Conservation (phyloP, 2,888 invertebrate genomes). For the Himalopsyche kuldschensis region DNA sequence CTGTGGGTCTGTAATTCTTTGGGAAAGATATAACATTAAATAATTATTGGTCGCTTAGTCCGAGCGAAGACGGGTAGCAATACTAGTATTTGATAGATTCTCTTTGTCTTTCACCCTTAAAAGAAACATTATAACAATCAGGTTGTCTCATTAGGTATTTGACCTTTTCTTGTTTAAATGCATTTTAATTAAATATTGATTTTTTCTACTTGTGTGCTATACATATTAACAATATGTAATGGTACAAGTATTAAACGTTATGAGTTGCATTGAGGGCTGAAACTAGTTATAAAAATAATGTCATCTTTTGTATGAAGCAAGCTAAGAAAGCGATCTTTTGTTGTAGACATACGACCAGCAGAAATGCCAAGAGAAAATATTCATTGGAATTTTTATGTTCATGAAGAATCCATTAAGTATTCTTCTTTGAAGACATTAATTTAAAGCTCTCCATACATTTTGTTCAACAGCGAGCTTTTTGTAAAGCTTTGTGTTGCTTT, state of each 20-base stretch:
- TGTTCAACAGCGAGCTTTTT: not conserved
- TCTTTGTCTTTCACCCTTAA: no score
- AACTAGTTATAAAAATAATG: not conserved
- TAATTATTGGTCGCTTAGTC: no score
- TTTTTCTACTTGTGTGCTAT: no score
- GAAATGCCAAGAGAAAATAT: not conserved
- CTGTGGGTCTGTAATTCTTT: no score
- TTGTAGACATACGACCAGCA: not conserved
- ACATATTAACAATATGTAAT: no score
- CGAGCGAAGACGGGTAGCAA: no score
- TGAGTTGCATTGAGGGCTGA: not conserved
- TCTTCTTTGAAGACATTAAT: not conserved
- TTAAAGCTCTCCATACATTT: not conserved
- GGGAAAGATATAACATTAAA: no score
- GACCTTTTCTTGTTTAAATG: no score
- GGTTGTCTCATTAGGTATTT: no score
- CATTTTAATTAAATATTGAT: no score
- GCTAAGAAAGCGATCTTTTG: not conserved
- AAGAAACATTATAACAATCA: no score
- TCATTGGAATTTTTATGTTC: not conserved
- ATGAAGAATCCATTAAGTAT: slow-evolving; percentile 1
- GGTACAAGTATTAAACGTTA: not conserved
- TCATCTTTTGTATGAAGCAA: not conserved
- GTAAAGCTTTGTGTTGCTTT: not conserved
- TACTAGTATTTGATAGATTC: no score